Percentiles rank a stretch among this genome's conserved stretches.
These are phyloP conservation scores for Xanthia icteritia DNA, from an alignment of 2,888 invertebrate species.

Conservation along the genomic window DNA sequence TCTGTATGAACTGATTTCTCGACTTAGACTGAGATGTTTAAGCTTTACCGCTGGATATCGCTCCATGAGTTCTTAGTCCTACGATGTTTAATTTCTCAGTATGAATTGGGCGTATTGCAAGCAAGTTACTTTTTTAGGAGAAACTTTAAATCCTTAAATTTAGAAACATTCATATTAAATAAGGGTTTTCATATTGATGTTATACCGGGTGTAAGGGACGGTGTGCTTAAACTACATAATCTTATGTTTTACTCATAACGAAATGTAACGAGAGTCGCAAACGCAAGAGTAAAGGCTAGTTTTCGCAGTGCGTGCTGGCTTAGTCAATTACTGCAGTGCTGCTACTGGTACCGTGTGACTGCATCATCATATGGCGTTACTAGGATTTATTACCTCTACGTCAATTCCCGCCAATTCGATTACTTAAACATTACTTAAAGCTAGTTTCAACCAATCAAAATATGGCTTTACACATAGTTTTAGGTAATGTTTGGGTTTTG, in stretches of 20 bases:
- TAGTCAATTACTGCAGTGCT: background rate
- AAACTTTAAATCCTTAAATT: background rate
- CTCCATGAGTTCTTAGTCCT: background rate
- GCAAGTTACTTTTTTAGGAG: background rate
- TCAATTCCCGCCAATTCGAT: background rate
- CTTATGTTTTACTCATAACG: background rate
- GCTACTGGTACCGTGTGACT: background rate
- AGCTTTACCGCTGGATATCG: background rate
- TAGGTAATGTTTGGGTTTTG: background rate
- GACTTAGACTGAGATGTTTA: background rate
- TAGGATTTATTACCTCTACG: background rate
- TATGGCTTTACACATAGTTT: background rate
- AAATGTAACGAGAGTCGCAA: slow-evolving; percentile 1
- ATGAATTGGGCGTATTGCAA: background rate
- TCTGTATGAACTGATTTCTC: background rate
- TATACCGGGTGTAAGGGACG: slow-evolving; percentile 19
- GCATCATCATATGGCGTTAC: background rate
- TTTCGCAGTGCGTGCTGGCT: background rate
- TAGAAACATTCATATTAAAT: background rate
- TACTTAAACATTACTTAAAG: background rate
- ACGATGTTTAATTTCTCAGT: background rate
- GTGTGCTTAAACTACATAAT: slow-evolving; percentile 10
- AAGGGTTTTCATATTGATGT: background rate
- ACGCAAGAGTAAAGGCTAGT: background rate
- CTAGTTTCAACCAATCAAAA: slow-evolving; percentile 4